Evolutionary conservation across 1,140 invertebrate species (phyloP).

Genomic region (Proales similis): DNA sequence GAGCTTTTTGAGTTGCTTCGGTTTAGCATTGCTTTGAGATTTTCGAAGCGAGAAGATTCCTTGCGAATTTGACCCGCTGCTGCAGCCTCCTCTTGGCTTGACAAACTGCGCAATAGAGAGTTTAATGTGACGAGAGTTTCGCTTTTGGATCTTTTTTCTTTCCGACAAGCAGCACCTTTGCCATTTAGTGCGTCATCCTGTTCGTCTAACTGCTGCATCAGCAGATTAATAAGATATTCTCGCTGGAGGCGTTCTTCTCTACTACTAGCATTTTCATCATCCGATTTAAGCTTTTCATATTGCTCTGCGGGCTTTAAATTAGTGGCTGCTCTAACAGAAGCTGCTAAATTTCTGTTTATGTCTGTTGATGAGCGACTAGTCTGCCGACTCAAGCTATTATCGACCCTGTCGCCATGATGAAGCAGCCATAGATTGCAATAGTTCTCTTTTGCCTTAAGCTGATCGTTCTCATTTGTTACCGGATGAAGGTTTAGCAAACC

Average conservation of each 20-base stretch:
- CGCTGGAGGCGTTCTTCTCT: constrained; percentile 31
- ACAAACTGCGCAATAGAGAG: neutral
- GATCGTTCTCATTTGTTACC: neutral
- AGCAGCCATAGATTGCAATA: constrained; percentile 28
- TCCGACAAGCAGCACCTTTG: neutral
- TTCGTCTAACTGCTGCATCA: constrained; percentile 7
- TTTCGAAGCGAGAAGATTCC: too few relatives aligned
- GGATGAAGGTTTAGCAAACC: constrained; percentile 3
- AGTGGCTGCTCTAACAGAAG: too few relatives aligned
- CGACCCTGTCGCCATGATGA: constrained; percentile 1
- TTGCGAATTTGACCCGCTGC: too few relatives aligned
- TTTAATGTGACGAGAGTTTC: constrained; percentile 22
- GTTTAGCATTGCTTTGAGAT: too few relatives aligned
- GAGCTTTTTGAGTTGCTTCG: too few relatives aligned
- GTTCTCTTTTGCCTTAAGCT: constrained; percentile 22
- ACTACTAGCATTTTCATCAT: neutral
- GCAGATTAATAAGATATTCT: constrained; percentile 21
- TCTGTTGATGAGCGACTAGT: too few relatives aligned
- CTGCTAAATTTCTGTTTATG: too few relatives aligned
- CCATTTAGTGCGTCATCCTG: neutral
- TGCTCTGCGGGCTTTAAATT: too few relatives aligned
- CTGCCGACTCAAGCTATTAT: neutral
- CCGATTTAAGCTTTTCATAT: neutral
- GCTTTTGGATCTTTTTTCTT: constrained; percentile 31
- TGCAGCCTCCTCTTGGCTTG: too few relatives aligned